These are phyloP conservation scores for Pelusios castaneus DNA, from an alignment of 2,113 vertebrate genomes.

Conservation along the genomic window DNA sequence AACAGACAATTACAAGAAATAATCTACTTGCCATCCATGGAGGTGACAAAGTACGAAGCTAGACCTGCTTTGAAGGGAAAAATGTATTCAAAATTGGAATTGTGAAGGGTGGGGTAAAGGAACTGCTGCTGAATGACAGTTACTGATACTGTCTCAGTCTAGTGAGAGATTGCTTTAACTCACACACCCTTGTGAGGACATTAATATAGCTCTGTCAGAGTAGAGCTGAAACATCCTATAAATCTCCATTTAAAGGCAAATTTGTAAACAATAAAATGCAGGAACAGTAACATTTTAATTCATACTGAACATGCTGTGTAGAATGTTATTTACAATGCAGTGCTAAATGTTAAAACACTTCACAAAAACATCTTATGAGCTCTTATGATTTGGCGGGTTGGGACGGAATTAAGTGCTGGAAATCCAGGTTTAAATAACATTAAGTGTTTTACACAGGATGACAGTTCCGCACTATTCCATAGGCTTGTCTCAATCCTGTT, in stretches of 20 bases:
- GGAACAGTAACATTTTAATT: constrained; percentile 50
- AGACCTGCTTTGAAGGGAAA: not conserved
- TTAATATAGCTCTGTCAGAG: constrained; percentile 49
- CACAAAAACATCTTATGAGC: not conserved
- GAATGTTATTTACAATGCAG: constrained; percentile 28
- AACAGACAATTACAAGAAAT: not conserved
- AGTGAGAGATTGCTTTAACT: constrained; percentile 63
- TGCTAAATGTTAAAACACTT: constrained; percentile 21
- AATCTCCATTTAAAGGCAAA: constrained; percentile 62
- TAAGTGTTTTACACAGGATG: not conserved
- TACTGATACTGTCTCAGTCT: constrained; percentile 23
- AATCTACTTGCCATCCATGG: not conserved
- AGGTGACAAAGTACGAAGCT: not conserved
- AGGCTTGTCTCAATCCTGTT: not conserved
- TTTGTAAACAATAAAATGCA: constrained; percentile 57
- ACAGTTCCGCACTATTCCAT: not conserved
- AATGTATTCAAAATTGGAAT: constrained; percentile 42
- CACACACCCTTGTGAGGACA: constrained; percentile 20
- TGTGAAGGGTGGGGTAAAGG: not conserved
- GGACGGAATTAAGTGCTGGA: constrained; percentile 27
- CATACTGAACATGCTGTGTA: not conserved
- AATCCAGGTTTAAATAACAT: not conserved
- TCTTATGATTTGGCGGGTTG: not conserved
- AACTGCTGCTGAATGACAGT: constrained; percentile 34
- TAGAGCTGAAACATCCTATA: constrained; percentile 48